Percentiles rank a stretch among this genome's conserved stretches.
Evolutionary conservation across 2,113 vertebrate species (phyloP).

Genomic region (Pachypanchax playfairii): DNA sequence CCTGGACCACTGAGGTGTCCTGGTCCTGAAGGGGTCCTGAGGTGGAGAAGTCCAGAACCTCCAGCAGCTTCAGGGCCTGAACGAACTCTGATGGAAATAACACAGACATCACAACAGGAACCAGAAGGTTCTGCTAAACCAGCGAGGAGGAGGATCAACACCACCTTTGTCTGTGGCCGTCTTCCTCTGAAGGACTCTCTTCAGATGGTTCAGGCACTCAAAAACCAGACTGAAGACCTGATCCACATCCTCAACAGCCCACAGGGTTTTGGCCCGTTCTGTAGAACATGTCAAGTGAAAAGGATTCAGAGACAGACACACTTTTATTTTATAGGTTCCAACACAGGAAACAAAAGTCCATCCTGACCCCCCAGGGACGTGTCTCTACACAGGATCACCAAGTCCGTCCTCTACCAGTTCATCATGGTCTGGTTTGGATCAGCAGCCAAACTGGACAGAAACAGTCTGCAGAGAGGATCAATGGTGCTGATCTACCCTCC

Average conservation of each 20-base stretch:
- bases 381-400: too few relatives aligned
- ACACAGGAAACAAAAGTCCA: neutral
- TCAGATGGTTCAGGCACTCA: constrained; percentile 57
- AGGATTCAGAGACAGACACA: neutral
- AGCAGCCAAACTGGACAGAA: too few relatives aligned
- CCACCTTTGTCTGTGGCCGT: constrained; percentile 71
- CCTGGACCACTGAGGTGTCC: constrained; percentile 55
- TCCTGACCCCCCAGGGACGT: neutral
- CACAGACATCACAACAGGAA: constrained; percentile 1
- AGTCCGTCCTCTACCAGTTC: too few relatives aligned
- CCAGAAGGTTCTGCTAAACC: neutral
- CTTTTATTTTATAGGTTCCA: neutral
- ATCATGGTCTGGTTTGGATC: too few relatives aligned
- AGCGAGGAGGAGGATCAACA: neutral
- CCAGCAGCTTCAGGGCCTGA: constrained; percentile 66
- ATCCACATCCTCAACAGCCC: constrained; percentile 72
- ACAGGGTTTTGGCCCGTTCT: constrained; percentile 74
- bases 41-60: constrained; percentile 37
- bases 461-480: too few relatives aligned
- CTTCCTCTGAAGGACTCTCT: constrained; percentile 52
- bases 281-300: constrained; percentile 19
- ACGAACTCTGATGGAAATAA: constrained; percentile 63
- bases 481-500: too few relatives aligned
- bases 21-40: neutral
- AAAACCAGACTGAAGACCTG: constrained; percentile 48